Conservation (phyloP, 1,140 invertebrate species). For the Leucophenga varia region DNA sequence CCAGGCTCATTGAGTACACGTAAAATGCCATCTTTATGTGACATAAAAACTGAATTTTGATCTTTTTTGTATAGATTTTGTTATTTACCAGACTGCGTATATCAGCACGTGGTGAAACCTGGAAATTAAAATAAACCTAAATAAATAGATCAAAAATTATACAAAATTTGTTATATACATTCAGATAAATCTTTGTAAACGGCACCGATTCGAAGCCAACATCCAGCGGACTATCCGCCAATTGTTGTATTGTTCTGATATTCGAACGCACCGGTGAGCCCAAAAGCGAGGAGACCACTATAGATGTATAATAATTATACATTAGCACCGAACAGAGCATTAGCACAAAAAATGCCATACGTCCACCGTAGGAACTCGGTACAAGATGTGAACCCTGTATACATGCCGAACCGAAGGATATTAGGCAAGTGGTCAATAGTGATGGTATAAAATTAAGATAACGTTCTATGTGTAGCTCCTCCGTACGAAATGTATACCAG, state of each 20-base stretch:
- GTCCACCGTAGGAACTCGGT: conserved; percentile 35
- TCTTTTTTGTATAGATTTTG: conserved; percentile 34
- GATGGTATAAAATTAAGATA: conserved; percentile 37
- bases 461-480: conserved; percentile 19
- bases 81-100: conserved; percentile 32
- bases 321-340: conserved; percentile 45
- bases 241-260: conserved; percentile 39
- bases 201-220: conserved; percentile 40
- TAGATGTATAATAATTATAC: conserved; percentile 54
- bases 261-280: conserved; percentile 44
- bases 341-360: conserved; percentile 38
- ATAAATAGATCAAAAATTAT: not conserved
- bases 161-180: conserved; percentile 21
- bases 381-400: conserved; percentile 41
- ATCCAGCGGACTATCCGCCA: conserved; percentile 44
- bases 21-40: conserved; percentile 31
- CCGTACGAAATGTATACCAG: conserved; percentile 37
- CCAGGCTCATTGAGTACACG: conserved; percentile 38
- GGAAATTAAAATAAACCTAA: too few species aligned
- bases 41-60: conserved; percentile 26
- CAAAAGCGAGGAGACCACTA: conserved; percentile 42
- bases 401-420: conserved; percentile 44
- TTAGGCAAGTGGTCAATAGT: conserved; percentile 32
- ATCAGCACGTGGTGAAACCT: conserved; percentile 34
- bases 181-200: conserved; percentile 33